Conservation (phyloP, 2,797 vertebrate species). For the Sternotherus odoratus region DNA sequence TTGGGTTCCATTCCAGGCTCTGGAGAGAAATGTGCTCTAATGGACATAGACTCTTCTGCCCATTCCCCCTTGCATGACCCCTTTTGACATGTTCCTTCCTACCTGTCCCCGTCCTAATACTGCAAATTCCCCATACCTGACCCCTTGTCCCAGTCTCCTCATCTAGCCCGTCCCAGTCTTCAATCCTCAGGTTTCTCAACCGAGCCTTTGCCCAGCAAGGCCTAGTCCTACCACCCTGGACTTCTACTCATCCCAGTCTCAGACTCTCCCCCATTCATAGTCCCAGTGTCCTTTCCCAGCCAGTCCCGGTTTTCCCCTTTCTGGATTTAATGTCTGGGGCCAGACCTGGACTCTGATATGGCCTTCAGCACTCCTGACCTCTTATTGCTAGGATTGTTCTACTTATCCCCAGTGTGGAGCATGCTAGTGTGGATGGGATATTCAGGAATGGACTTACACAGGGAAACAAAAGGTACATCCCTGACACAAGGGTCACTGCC, state of each 20-base stretch:
- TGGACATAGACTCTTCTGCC: neutral
- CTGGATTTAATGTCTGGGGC: neutral
- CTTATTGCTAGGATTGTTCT: neutral
- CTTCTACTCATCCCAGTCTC: neutral
- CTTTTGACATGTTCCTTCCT: neutral
- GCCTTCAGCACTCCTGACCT: neutral
- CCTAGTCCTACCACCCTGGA: neutral
- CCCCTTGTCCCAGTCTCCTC: accelerated
- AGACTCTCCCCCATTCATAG: neutral
- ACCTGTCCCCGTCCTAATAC: neutral
- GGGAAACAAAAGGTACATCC: slow-evolving; percentile 6
- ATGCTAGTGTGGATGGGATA: accelerated
- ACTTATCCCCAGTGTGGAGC: neutral
- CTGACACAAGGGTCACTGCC: slow-evolving; percentile 48
- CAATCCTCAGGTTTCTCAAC: neutral
- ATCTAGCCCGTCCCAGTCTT: accelerated
- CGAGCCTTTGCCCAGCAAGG: neutral
- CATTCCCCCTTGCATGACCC: neutral
- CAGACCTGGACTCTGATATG: neutral
- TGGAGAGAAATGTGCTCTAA: neutral
- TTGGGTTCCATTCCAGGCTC: neutral
- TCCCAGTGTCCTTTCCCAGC: neutral
- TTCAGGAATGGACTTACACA: slow-evolving; percentile 50
- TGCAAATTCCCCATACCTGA: neutral
- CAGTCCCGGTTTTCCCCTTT: neutral